phyloP scores from a whole-genome alignment of 2,888 invertebrate species.

The Calliscelio sp. region DNA sequence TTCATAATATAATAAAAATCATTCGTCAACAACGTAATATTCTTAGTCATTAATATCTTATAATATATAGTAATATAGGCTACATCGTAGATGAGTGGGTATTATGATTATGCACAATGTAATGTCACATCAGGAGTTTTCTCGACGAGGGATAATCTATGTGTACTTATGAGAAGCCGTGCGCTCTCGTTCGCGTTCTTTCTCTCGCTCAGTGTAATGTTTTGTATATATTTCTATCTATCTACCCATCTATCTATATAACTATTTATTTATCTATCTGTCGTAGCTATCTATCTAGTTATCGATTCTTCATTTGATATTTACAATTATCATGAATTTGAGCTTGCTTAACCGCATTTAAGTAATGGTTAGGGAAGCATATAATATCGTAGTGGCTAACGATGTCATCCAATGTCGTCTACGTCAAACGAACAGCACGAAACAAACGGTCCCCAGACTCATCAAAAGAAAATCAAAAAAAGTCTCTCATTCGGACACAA shows the following conservation, averaged over 20 bases:
- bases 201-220: conserved; percentile 67
- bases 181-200: conserved; percentile 58
- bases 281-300: conserved; percentile 70
- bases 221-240: conserved; percentile 71
- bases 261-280: conserved; percentile 69
- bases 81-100: conserved; percentile 79
- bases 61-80: conserved; percentile 81
- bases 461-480: conserved; percentile 51
- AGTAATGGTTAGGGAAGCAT: conserved; percentile 78
- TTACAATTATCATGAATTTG: conserved; percentile 85
- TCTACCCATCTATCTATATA: conserved; percentile 68
- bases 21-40: conserved; percentile 86
- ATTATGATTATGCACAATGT: conserved; percentile 86
- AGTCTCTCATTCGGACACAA: conserved; percentile 56
- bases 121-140: conserved; percentile 82
- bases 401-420: conserved; percentile 66
- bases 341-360: conserved; percentile 84
- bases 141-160: conserved; percentile 75
- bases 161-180: conserved; percentile 76
- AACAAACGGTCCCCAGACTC: too few species aligned
- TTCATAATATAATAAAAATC: conserved; percentile 86
- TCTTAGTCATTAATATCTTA: conserved; percentile 85
- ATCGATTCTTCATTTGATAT: conserved; percentile 83
- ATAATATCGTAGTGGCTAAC: conserved; percentile 70
- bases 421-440: conserved; percentile 77